A percentile compares a stretch with the other conserved stretches of the same genome.
phyloP scores from a whole-genome alignment of 2,797 vertebrate species.

The Phrynocephalus vlangalii region DNA sequence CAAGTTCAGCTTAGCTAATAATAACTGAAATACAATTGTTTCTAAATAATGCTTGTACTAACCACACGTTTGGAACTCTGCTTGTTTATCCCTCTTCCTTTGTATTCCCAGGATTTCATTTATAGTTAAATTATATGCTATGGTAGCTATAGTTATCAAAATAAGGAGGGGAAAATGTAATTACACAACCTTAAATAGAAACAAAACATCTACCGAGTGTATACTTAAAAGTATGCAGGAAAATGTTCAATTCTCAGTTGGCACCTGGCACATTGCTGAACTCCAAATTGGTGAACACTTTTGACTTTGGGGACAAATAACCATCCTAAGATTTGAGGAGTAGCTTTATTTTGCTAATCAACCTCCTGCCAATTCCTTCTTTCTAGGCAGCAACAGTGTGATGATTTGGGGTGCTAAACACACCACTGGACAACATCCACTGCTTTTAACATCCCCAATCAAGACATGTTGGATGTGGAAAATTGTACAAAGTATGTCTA shows the following conservation, averaged over 20 bases:
- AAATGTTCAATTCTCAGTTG: not conserved
- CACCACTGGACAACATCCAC: not conserved
- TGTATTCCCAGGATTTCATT: not conserved
- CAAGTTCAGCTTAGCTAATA: not conserved
- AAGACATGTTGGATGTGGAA: not conserved
- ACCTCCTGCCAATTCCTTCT: not conserved
- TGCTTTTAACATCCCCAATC: conserved; percentile 16
- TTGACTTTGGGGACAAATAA: not conserved
- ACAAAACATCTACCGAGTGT: not conserved
- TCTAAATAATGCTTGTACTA: conserved; percentile 18
- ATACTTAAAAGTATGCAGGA: not conserved
- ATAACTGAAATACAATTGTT: conserved; percentile 12
- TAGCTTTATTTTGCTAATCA: not conserved
- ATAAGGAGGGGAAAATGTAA: not conserved
- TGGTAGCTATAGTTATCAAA: not conserved
- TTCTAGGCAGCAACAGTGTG: not conserved
- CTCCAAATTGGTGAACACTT: not conserved
- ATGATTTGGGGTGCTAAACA: conserved; percentile 18
- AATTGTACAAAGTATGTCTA: not conserved
- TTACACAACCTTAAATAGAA: not conserved
- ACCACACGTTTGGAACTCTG: conserved; percentile 11
- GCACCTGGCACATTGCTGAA: not conserved
- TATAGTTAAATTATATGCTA: conserved; percentile 23
- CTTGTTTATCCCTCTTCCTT: conserved; percentile 18
- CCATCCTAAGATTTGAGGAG: not conserved